phyloP scores from a whole-genome alignment of 1,140 invertebrate genomes.

The Panagrolaimus sp. region DNA sequence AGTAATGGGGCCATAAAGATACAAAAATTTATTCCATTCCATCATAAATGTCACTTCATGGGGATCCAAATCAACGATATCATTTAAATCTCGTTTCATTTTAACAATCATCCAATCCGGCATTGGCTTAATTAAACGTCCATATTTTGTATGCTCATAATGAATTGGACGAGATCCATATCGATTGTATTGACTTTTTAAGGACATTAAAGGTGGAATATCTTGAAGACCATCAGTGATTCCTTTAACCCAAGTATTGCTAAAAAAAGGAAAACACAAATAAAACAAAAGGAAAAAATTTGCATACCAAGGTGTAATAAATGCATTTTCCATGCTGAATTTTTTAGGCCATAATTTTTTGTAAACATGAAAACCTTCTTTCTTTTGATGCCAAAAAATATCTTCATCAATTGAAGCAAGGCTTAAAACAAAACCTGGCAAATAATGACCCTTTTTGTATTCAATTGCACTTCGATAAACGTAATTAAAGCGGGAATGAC shows the following conservation, averaged over 20 bases:
- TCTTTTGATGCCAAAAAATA: not conserved
- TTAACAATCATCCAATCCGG: not conserved
- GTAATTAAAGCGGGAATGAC: not conserved
- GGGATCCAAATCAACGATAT: not conserved
- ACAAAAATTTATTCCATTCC: constrained; percentile 1
- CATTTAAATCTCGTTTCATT: constrained; percentile 1
- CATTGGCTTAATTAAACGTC: not conserved
- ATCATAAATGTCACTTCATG: not conserved
- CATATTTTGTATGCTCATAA: not conserved
- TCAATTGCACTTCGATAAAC: constrained; percentile 5
- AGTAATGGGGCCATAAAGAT: not conserved
- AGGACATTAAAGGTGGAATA: not conserved
- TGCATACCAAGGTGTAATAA: not conserved
- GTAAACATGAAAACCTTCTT: not conserved
- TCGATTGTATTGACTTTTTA: not conserved
- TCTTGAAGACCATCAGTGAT: constrained; percentile 4
- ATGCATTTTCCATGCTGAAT: not conserved
- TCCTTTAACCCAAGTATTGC: not conserved
- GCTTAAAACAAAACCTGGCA: not conserved
- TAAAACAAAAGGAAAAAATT: too few species aligned
- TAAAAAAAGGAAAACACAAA: too few species aligned
- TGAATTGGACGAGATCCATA: constrained; percentile 8
- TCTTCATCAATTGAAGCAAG: not conserved
- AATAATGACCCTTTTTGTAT: constrained; percentile 12
- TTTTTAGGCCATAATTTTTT: not conserved